Conservation (phyloP, 2,797 vertebrate species). For the Clarias fuscus region DNA sequence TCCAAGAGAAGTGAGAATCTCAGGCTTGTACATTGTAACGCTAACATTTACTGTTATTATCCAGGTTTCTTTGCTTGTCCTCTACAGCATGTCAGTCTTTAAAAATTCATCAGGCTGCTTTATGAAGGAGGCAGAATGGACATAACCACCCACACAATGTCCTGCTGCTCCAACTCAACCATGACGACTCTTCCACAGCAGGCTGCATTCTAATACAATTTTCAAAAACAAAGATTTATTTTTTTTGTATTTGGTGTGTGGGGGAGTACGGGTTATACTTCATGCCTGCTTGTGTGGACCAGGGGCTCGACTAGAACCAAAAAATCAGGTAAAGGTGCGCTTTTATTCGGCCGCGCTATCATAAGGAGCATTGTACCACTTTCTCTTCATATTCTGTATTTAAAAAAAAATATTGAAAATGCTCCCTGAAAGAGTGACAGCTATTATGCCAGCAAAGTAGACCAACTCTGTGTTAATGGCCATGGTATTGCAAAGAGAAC, state of each 20-base stretch:
- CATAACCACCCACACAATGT: slow-evolving; percentile 57
- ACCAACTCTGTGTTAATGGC: not conserved
- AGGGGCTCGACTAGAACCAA: slow-evolving; percentile 34
- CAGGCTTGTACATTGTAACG: not conserved
- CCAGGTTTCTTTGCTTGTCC: slow-evolving; percentile 17
- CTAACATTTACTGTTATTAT: not conserved
- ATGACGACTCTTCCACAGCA: slow-evolving; percentile 57
- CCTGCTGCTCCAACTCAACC: slow-evolving; percentile 69
- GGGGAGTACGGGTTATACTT: not conserved
- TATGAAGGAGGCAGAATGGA: slow-evolving; percentile 48
- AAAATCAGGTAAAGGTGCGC: slow-evolving; percentile 39
- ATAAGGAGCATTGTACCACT: not conserved
- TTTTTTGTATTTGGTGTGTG: slow-evolving; percentile 7
- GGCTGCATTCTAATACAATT: slow-evolving; percentile 42
- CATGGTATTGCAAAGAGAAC: not conserved
- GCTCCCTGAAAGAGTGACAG: not conserved
- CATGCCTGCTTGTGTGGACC: slow-evolving; percentile 17
- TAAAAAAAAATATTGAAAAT: not conserved
- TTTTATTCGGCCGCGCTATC: slow-evolving; percentile 42
- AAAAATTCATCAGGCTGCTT: slow-evolving; percentile 53
- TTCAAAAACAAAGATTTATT: slow-evolving; percentile 17
- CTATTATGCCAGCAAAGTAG: not conserved
- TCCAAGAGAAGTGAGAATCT: not conserved
- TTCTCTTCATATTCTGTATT: slow-evolving; percentile 7
- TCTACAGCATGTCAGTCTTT: slow-evolving; percentile 47